A percentile compares a stretch with the other conserved stretches of the same genome.
Evolutionary conservation across 2,113 vertebrate species (phyloP).

Genomic region (Ibidorhyncha struthersii): DNA sequence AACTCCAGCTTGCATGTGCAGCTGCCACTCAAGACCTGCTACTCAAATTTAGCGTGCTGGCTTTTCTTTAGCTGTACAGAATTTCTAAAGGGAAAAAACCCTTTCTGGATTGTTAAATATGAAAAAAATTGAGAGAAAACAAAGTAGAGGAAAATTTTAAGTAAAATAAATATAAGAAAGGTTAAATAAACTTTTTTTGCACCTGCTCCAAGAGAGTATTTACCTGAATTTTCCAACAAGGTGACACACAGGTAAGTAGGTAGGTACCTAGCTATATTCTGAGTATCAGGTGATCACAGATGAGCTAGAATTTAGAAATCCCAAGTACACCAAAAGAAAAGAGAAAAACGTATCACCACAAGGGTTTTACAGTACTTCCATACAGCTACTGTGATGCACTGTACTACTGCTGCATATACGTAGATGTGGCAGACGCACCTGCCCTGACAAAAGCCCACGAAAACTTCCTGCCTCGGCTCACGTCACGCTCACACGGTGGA

Average conservation of each 20-base stretch:
- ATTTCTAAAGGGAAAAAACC: background rate
- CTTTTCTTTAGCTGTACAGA: background rate
- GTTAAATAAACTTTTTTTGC: background rate
- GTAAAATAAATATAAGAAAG: background rate
- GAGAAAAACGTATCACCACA: background rate
- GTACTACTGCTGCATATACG: background rate
- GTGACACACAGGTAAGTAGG: background rate
- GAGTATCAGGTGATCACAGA: background rate
- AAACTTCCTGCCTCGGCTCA: background rate
- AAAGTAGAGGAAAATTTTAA: background rate
- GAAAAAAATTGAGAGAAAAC: background rate
- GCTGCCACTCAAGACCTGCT: background rate
- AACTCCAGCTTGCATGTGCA: background rate
- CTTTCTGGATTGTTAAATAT: background rate
- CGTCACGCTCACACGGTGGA: background rate
- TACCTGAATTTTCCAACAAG: background rate
- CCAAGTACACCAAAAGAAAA: background rate
- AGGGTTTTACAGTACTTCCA: background rate
- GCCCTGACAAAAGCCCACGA: background rate
- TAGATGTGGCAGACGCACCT: background rate
- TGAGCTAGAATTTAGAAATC: background rate
- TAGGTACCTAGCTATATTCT: background rate
- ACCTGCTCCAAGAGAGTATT: background rate
- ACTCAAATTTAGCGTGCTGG: background rate
- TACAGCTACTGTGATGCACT: background rate